Evolutionary conservation across 2,888 invertebrate genomes (phyloP).

Genomic region (Chloromyia formosa): DNA sequence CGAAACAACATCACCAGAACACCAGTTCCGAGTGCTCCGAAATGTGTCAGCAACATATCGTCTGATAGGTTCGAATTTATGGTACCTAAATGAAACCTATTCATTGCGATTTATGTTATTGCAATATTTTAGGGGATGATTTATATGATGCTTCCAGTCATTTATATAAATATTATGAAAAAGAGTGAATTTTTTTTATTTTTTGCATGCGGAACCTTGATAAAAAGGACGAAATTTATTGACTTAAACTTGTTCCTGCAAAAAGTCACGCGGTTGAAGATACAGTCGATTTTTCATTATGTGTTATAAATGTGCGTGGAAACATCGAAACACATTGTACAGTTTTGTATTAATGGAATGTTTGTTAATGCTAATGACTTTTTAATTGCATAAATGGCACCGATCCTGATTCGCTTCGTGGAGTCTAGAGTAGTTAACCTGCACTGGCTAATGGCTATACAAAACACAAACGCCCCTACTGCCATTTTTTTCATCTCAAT

Average conservation of each 20-base stretch:
- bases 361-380: too few relatives aligned
- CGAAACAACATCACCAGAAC: constrained; percentile 3
- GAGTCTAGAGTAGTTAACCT: too few relatives aligned
- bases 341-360: too few relatives aligned
- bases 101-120: constrained; percentile 42
- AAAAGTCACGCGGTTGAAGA: not conserved
- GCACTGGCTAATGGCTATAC: too few relatives aligned
- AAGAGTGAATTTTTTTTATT: not conserved
- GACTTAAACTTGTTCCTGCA: constrained; percentile 9
- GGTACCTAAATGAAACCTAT: constrained; percentile 42
- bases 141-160: constrained; percentile 31
- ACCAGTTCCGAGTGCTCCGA: not conserved
- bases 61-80: constrained; percentile 40
- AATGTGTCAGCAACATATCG: constrained; percentile 36
- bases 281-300: not conserved
- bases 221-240: constrained; percentile 28
- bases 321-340: too few relatives aligned
- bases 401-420: too few relatives aligned
- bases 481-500: too few relatives aligned
- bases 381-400: too few relatives aligned
- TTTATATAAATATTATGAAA: constrained; percentile 20
- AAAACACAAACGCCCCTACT: too few relatives aligned
- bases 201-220: not conserved
- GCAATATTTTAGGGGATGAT: constrained; percentile 41
- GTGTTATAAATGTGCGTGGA: too few relatives aligned